Evolutionary conservation across 2,113 vertebrate genomes (phyloP).

Genomic region (Anseranas semipalmata): DNA sequence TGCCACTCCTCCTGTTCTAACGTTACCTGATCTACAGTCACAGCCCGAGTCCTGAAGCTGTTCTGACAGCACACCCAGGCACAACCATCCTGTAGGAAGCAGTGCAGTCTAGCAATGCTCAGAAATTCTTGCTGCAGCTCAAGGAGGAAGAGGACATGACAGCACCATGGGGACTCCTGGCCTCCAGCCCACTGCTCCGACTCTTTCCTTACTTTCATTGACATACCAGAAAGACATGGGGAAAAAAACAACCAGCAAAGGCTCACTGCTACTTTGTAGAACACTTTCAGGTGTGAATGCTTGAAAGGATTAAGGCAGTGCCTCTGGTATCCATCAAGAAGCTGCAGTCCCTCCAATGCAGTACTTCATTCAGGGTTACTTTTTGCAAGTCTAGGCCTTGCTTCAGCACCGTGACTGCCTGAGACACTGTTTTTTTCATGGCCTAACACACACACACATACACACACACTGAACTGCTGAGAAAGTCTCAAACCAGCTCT

Average conservation of each 20-base stretch:
- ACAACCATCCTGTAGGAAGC: neutral
- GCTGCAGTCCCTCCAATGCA: neutral
- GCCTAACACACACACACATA: neutral
- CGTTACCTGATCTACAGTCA: neutral
- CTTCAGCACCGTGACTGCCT: neutral
- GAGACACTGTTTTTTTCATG: fast-evolving
- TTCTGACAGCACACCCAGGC: neutral
- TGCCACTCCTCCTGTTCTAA: neutral
- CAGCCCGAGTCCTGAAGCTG: neutral
- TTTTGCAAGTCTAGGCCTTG: neutral
- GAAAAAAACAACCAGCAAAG: neutral
- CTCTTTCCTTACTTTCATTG: neutral
- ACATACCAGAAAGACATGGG: neutral
- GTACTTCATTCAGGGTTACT: neutral
- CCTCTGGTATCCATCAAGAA: neutral
- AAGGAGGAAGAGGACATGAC: neutral
- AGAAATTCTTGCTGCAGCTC: neutral
- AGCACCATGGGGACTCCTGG: neutral
- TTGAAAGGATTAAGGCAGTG: neutral
- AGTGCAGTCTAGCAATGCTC: neutral
- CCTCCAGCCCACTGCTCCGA: neutral
- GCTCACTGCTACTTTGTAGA: neutral
- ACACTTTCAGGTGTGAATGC: neutral
- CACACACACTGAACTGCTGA: neutral
- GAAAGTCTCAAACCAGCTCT: neutral